These are phyloP conservation scores for Podarcis lilfordi DNA, from an alignment of 2,797 vertebrate genomes.

Conservation along the genomic window DNA sequence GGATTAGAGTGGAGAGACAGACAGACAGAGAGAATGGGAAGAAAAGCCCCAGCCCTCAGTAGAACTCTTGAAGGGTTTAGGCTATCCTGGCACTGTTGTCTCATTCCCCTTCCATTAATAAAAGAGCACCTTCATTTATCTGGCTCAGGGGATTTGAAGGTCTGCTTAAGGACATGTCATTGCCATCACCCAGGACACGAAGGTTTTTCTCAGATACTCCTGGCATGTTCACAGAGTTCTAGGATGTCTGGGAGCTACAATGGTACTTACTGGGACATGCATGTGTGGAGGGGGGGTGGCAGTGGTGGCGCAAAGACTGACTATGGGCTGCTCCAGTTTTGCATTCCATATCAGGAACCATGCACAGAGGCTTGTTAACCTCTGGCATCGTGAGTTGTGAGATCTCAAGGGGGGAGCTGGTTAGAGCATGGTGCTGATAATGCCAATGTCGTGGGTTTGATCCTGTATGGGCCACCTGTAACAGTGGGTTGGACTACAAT, in stretches of 20 bases:
- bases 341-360: background rate
- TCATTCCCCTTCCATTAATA: conserved; percentile 14
- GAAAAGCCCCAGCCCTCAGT: conserved; percentile 17
- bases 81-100: background rate
- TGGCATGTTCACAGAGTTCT: background rate
- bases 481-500: no score
- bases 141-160: conserved; percentile 28
- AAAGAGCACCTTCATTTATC: conserved; percentile 34
- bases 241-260: background rate
- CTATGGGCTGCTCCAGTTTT: no score
- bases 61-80: conserved; percentile 46
- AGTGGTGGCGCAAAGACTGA: background rate
- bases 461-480: no score
- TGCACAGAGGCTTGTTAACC: background rate
- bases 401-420: background rate
- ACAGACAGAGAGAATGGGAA: conserved; percentile 1
- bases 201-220: background rate
- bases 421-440: no score
- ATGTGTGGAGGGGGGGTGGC: background rate
- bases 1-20: conserved; percentile 18
- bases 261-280: background rate
- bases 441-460: no score
- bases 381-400: background rate
- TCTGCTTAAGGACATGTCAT: background rate
- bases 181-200: background rate